These are phyloP conservation scores for Drosophila robusta DNA, from an alignment of 2,888 invertebrate genomes.

Conservation along the genomic window DNA sequence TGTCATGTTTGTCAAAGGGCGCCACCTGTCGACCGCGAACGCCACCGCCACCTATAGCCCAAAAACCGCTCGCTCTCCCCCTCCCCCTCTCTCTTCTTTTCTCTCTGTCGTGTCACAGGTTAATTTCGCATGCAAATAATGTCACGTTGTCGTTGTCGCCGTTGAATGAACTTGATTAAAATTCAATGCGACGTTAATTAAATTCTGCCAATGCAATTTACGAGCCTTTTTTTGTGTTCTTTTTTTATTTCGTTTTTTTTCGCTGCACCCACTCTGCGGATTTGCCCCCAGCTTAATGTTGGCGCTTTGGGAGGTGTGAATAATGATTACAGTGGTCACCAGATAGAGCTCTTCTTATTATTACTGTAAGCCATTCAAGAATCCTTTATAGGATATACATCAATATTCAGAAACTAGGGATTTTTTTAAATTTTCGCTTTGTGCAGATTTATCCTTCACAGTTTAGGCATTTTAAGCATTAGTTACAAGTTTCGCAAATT, in stretches of 20 bases:
- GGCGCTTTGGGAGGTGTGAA: conserved; percentile 11
- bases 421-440: too few relatives aligned
- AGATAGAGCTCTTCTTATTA: background rate
- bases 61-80: conserved; percentile 8
- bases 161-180: conserved; percentile 78
- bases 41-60: conserved; percentile 31
- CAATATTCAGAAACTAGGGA: too few relatives aligned
- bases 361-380: too few relatives aligned
- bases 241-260: background rate
- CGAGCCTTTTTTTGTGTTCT: conserved; percentile 26
- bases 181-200: conserved; percentile 79
- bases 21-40: conserved; percentile 52
- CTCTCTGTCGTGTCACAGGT: conserved; percentile 57
- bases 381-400: too few relatives aligned
- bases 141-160: conserved; percentile 74
- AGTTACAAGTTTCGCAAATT: too few relatives aligned
- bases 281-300: conserved; percentile 26
- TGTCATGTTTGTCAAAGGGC: conserved; percentile 61
- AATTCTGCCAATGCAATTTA: conserved; percentile 74
- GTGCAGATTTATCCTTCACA: too few relatives aligned
- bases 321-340: conserved; percentile 7
- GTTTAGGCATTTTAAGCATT: too few relatives aligned
- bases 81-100: background rate
- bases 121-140: conserved; percentile 79
- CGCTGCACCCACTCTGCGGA: background rate